Percentiles rank a stretch among this genome's conserved stretches.
phyloP scores from a whole-genome alignment of 2,888 invertebrate genomes.

The Cloeon dipterum region DNA sequence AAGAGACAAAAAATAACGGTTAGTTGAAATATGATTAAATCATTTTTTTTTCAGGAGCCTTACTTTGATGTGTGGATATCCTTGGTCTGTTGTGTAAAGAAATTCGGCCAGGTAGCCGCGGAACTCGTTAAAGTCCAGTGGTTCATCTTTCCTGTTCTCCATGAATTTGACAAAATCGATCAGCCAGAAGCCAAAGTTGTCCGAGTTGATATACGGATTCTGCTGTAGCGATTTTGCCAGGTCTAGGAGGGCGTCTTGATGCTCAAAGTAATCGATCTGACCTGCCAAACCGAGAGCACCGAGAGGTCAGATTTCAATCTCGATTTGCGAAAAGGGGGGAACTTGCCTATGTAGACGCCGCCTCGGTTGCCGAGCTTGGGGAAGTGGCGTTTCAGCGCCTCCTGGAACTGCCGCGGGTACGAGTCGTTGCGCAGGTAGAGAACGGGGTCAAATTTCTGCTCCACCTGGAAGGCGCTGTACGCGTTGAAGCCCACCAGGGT shows the following conservation, averaged over 20 bases:
- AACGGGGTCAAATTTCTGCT: slow-evolving; percentile 19
- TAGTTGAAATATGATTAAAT: too few species aligned
- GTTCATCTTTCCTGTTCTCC: slow-evolving; percentile 9
- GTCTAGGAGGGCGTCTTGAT: slow-evolving; percentile 12
- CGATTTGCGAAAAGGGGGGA: too few species aligned
- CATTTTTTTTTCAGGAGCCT: too few species aligned
- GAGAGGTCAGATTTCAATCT: too few species aligned
- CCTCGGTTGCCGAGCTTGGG: slow-evolving; percentile 17
- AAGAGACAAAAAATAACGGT: too few species aligned
- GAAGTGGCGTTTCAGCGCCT: slow-evolving; percentile 16
- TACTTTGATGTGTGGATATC: slow-evolving; percentile 16
- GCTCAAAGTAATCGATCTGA: slow-evolving; percentile 17
- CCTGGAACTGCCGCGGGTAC: slow-evolving; percentile 16
- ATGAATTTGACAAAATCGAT: slow-evolving; percentile 16
- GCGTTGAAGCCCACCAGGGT: slow-evolving; percentile 15
- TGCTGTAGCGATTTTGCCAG: slow-evolving; percentile 12
- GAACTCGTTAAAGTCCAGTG: slow-evolving; percentile 15
- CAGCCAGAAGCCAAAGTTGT: slow-evolving; percentile 17
- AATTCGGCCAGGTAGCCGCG: slow-evolving; percentile 16
- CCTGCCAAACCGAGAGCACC: too few species aligned
- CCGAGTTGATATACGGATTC: slow-evolving; percentile 16
- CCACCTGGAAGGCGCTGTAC: slow-evolving; percentile 15
- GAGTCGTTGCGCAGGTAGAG: slow-evolving; percentile 18
- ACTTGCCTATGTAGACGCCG: slow-evolving; percentile 14
- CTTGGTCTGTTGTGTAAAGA: slow-evolving; percentile 16